Evolutionary conservation across 2,113 vertebrate species (phyloP), one percentile per base, ranked within the genome.

Genomic region (Thalassoma bifasciatum): DNA sequence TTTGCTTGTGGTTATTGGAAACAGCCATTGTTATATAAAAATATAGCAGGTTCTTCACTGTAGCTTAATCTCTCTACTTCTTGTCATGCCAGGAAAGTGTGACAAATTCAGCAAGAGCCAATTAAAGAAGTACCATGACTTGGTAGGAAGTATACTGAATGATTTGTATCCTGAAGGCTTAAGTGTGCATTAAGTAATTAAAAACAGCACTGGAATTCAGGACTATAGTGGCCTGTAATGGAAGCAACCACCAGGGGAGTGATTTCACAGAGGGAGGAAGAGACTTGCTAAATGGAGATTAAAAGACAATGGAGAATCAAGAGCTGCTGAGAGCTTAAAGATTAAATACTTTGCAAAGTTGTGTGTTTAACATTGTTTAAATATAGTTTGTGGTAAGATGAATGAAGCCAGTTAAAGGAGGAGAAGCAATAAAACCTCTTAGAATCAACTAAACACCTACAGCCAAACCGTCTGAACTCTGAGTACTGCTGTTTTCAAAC

Each of bases 151-250:
- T 1, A 7, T 62, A 47, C 62, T 52, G 79, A 83, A 85, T 81
- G 80, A 87, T 87, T 62, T 82, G 65, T 59, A 72, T 81, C 75
- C 75, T 42, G 56, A 46, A 84, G 78, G 87, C 87, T 86, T 79
- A 86, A 77, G 73, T 66, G 56, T 81, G 68, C 85, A 91, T 90
- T 88, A 89, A 89, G 86, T 92, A 82, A 90, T 92, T 91, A 92
- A 80, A 70, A 77, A 71, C 75, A 83, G 50, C 34, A 51, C 52
- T 63, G 75, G 78, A 82, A 85, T 81, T 44, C 59, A 59, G 71
- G 67, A 69, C 83, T 72, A 34, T 26, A 26, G 64, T 79, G 60
- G 72, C 59, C 75, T 82, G 84, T 86, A 92, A 90, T 88, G 86
- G 82, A 88, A 63, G 72, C 75, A 73, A 75, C 47, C 52, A 19